Conservation (phyloP, 64 coral and sea anemone species). For the Montipora capricornis region DNA sequence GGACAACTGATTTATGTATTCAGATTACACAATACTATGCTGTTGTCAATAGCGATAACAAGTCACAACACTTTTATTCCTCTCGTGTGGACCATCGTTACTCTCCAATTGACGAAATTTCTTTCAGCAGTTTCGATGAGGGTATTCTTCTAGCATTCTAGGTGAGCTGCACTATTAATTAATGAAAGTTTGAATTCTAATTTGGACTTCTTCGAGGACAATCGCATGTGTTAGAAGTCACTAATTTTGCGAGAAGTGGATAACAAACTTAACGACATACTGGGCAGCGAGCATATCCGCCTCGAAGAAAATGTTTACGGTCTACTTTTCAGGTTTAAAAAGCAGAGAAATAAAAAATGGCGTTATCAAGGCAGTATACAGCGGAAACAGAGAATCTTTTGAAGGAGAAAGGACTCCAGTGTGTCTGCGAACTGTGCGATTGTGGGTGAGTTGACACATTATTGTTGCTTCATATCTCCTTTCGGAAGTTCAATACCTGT, state of each 20-base stretch:
- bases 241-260: background rate
- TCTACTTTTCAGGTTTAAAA: constrained; percentile 6
- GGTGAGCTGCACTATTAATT: background rate
- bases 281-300: background rate
- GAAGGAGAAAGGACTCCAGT: constrained; percentile 66
- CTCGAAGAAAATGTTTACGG: background rate
- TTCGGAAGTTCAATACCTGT: too few relatives aligned
- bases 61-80: constrained; percentile 24
- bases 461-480: too few relatives aligned
- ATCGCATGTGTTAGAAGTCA: background rate
- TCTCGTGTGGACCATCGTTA: background rate
- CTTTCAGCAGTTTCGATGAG: background rate
- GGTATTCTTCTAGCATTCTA: background rate
- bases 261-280: background rate
- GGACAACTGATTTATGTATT: constrained; percentile 27
- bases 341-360: constrained; percentile 20
- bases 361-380: constrained; percentile 55
- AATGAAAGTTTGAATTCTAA: background rate
- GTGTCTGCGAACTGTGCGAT: constrained; percentile 80
- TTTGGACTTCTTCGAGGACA: background rate
- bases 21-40: background rate
- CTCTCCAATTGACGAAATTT: background rate
- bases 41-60: constrained; percentile 49
- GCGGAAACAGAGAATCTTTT: constrained; percentile 63
- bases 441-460: constrained; percentile 65